Percentiles rank a stretch among this genome's conserved stretches.
Evolutionary conservation across 2,113 vertebrate species (phyloP).

Genomic region (Echinops telfairi): DNA sequence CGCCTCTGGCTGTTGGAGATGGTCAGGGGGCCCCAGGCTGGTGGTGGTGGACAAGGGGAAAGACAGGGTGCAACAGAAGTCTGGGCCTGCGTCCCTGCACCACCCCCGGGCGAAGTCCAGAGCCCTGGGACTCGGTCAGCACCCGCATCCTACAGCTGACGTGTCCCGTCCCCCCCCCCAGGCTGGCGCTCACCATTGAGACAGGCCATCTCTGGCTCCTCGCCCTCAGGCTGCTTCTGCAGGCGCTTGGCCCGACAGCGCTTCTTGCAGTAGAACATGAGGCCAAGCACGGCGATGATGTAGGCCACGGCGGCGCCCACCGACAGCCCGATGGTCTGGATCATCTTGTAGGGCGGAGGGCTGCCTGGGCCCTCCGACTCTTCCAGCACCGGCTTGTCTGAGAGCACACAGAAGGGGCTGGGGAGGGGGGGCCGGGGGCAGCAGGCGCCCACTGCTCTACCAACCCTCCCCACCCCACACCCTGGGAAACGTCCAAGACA

Average conservation of each 20-base stretch:
- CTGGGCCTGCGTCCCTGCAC: too few species aligned
- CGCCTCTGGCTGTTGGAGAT: too few species aligned
- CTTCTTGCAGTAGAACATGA: slow-evolving; percentile 99
- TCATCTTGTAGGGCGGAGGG: slow-evolving; percentile 98
- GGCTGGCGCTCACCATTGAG: slow-evolving; percentile 91
- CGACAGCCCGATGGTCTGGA: slow-evolving; percentile 97
- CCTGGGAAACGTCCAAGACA: neutral
- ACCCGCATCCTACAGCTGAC: neutral
- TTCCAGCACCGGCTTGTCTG: slow-evolving; percentile 91
- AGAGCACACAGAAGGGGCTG: slow-evolving; percentile 50
- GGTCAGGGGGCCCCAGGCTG: neutral
- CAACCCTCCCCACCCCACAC: neutral
- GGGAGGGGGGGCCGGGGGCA: neutral
- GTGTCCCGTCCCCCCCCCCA: too few species aligned
- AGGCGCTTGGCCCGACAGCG: slow-evolving; percentile 94
- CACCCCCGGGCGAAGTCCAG: too few species aligned
- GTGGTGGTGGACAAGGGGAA: neutral
- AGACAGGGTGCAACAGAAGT: neutral
- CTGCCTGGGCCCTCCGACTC: slow-evolving; percentile 81
- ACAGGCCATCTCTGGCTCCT: slow-evolving; percentile 98
- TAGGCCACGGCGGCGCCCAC: slow-evolving; percentile 98
- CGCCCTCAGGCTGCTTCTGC: slow-evolving; percentile 93
- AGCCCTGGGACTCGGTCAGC: neutral
- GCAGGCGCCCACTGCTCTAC: neutral
- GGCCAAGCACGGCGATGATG: slow-evolving; percentile 97